Conservation (phyloP, 2,888 invertebrate genomes). For the Neria commutata region DNA sequence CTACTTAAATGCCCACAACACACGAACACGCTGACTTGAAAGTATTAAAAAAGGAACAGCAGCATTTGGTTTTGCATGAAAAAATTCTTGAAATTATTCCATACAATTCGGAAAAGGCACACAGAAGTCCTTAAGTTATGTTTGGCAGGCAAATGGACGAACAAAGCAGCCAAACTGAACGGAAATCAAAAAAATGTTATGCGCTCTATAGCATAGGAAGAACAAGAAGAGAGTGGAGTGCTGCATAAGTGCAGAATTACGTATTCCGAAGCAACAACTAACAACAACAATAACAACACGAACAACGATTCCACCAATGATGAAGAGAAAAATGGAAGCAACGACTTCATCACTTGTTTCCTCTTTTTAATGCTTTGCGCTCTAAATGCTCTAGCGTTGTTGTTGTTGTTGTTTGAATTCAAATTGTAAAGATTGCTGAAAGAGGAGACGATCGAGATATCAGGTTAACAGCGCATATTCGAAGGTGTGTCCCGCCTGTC, state of each 20-base stretch:
- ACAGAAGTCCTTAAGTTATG: slow-evolving; percentile 60
- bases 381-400: slow-evolving; percentile 30
- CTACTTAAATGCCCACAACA: slow-evolving; percentile 37
- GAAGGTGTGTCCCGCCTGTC: slow-evolving; percentile 55
- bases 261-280: slow-evolving; percentile 26
- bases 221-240: slow-evolving; percentile 15
- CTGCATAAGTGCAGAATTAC: slow-evolving; percentile 12
- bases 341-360: slow-evolving; percentile 61
- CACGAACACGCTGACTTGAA: slow-evolving; percentile 12
- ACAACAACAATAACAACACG: slow-evolving; percentile 7
- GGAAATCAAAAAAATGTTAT: neutral
- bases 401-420: slow-evolving; percentile 41
- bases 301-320: slow-evolving; percentile 25
- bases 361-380: slow-evolving; percentile 32
- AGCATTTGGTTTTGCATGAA: slow-evolving; percentile 23
- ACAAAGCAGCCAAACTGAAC: slow-evolving; percentile 31
- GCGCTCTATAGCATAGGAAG: too few species aligned
- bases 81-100: slow-evolving; percentile 16
- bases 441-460: slow-evolving; percentile 45
- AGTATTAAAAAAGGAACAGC: neutral
- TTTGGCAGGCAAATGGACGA: slow-evolving; percentile 40
- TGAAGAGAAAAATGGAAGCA: slow-evolving; percentile 44
- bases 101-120: slow-evolving; percentile 47
- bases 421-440: slow-evolving; percentile 33
- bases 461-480: slow-evolving; percentile 45